phyloP scores from a whole-genome alignment of 1,140 invertebrate species.

The Rhyzopertha dominica region DNA sequence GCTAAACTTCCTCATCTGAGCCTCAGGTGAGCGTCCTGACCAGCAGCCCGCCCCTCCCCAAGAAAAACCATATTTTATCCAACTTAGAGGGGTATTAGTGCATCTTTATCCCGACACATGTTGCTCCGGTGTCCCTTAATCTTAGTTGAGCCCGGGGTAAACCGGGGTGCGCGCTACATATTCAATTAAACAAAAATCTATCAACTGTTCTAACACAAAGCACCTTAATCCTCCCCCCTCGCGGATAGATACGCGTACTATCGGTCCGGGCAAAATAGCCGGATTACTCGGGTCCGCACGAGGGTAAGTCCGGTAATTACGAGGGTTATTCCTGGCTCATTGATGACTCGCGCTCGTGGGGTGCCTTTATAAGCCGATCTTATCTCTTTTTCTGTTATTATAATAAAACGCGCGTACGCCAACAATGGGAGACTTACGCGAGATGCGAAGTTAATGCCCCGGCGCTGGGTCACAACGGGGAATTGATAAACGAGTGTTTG shows the following conservation, averaged over 20 bases:
- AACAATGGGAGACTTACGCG: too few species aligned
- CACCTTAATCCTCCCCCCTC: conserved; percentile 42
- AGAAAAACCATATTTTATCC: too few species aligned
- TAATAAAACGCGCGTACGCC: conserved; percentile 20
- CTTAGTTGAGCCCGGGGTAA: conserved; percentile 41
- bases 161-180: conserved; percentile 46
- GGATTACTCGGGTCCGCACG: conserved; percentile 32
- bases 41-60: too few species aligned
- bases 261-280: conserved; percentile 27
- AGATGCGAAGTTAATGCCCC: too few species aligned
- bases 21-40: too few species aligned
- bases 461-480: too few species aligned
- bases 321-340: conserved; percentile 40
- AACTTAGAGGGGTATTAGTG: conserved; percentile 25
- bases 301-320: conserved; percentile 41
- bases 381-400: conserved; percentile 36
- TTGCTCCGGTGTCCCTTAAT: conserved; percentile 41
- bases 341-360: conserved; percentile 31
- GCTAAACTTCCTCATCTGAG: too few species aligned
- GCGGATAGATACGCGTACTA: conserved; percentile 22
- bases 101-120: conserved; percentile 41
- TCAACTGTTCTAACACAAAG: conserved; percentile 48
- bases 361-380: conserved; percentile 35
- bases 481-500: too few species aligned
- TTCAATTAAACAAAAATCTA: conserved; percentile 56